These are phyloP conservation scores for Matsumyia berberina DNA, from an alignment of 2,888 invertebrate genomes.

Conservation along the genomic window DNA sequence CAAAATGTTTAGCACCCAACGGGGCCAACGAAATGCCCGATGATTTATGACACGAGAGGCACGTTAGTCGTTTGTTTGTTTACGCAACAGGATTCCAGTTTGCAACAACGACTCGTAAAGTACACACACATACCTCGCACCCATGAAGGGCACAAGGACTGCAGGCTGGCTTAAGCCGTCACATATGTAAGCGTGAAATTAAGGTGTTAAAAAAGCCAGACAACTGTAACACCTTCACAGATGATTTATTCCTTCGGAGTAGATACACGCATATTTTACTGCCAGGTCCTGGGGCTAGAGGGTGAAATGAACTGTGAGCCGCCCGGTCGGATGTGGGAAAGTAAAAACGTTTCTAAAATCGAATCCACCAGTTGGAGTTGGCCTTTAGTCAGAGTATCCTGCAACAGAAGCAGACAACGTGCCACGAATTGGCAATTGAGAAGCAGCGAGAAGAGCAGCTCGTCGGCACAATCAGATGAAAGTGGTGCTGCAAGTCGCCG, in stretches of 20 bases:
- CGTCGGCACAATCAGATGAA: constrained; percentile 55
- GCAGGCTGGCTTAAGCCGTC: constrained; percentile 63
- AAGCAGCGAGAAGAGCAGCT: constrained; percentile 22
- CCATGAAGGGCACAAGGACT: constrained; percentile 3
- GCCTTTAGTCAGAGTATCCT: constrained; percentile 37
- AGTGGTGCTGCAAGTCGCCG: constrained; percentile 32
- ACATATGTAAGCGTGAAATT: constrained; percentile 76
- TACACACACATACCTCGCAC: constrained; percentile 41
- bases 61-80: constrained; percentile 74
- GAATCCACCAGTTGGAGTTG: constrained; percentile 73
- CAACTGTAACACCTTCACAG: constrained; percentile 77
- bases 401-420: constrained; percentile 64
- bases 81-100: constrained; percentile 72
- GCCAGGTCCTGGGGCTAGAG: constrained; percentile 44
- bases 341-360: constrained; percentile 70
- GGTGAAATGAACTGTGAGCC: constrained; percentile 70
- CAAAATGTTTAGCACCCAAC: constrained; percentile 74
- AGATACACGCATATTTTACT: constrained; percentile 72
- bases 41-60: constrained; percentile 70
- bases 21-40: constrained; percentile 66
- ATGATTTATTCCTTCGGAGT: constrained; percentile 72
- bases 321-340: constrained; percentile 36
- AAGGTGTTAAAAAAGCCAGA: constrained; percentile 77
- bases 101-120: constrained; percentile 62
- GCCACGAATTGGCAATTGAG: constrained; percentile 68